Evolutionary conservation across 1,140 invertebrate species (phyloP), one percentile per base, ranked within the genome.

Genomic region (Trachymyrmex septentrionalis): DNA sequence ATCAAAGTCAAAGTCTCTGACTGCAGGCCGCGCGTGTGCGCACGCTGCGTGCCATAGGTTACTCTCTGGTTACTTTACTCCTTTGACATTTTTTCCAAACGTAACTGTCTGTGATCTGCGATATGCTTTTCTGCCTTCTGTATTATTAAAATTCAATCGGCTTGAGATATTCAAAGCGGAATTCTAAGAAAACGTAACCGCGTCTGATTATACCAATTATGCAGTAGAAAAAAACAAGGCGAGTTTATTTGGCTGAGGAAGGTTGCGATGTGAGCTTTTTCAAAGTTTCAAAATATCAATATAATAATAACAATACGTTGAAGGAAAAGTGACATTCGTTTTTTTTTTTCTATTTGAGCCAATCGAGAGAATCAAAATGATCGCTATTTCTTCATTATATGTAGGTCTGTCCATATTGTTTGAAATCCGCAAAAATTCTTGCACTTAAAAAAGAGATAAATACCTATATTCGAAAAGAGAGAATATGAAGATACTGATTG

Each of bases 1-100:
- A 84, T 61, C 24, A 48, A 67, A 82, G 38, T 82, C 80, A 48
- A 73, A 73, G 69, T 63, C 69, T 84, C 38, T 19, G 69, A 81
- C 7, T 21, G 27, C n/a, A 34, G 10, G 0, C 16, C n/a, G 24
- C n/a, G 12, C 27, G 14, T 63, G 30, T 44, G 27, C 53, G 12
- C 27, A 30, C 50, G 53, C 19, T 30, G 27, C 30, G 16, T 34
- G 3, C 3, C 16, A n/a, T 48, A 50, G 19, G 30, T 6, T n/a
- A 38, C 19, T 75, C 30, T 9, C n/a, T 38, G 12, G 21, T 61
- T 61, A 61, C 16, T 66, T 50, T 50, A 50, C 48, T 16, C 24
- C 50, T 66, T 78, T 64, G 27, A 16, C 16, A n/a, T 66, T 78
- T 38, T 53, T 57, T 71, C 14, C 21, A 10, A 53, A 75, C 21